phyloP scores from a whole-genome alignment of 2,113 vertebrate species.

The Clarias batrachus region DNA sequence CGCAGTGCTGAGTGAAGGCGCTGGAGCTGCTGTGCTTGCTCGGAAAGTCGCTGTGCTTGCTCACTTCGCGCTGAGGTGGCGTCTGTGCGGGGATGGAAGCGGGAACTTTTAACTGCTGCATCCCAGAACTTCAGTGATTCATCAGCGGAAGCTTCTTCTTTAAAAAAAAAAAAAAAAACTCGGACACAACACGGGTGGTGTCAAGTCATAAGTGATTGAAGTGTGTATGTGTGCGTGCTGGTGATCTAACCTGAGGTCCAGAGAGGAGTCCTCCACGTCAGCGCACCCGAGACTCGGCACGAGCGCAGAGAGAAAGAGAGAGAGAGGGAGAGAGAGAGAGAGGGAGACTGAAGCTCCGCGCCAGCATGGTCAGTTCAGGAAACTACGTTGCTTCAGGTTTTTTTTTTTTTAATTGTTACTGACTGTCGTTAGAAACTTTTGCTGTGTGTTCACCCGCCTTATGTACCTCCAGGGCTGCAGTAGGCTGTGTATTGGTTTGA shows the following conservation, averaged over 20 bases:
- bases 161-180: neutral
- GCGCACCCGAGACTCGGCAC: conserved; percentile 44
- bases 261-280: conserved; percentile 35
- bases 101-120: conserved; percentile 29
- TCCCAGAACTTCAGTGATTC: conserved; percentile 51
- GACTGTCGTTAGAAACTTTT: neutral
- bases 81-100: conserved; percentile 11
- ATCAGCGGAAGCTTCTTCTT: conserved; percentile 1
- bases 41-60: conserved; percentile 54
- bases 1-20: conserved; percentile 50
- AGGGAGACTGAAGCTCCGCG: conserved; percentile 36
- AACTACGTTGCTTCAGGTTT: neutral
- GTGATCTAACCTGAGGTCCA: conserved; percentile 24
- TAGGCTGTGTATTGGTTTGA: conserved; percentile 64
- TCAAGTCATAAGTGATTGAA: neutral
- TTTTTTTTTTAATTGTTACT: too few species aligned
- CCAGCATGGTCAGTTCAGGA: conserved; percentile 70
- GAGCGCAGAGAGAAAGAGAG: neutral
- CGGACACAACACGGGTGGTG: conserved; percentile 20
- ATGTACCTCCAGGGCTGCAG: conserved; percentile 65
- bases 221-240: conserved; percentile 6
- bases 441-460: neutral
- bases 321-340: too few species aligned
- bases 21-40: conserved; percentile 52
- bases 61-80: conserved; percentile 11